Evolutionary conservation across 1,140 invertebrate species (phyloP), one percentile per base, ranked within the genome.

Genomic region (Atta texana): DNA sequence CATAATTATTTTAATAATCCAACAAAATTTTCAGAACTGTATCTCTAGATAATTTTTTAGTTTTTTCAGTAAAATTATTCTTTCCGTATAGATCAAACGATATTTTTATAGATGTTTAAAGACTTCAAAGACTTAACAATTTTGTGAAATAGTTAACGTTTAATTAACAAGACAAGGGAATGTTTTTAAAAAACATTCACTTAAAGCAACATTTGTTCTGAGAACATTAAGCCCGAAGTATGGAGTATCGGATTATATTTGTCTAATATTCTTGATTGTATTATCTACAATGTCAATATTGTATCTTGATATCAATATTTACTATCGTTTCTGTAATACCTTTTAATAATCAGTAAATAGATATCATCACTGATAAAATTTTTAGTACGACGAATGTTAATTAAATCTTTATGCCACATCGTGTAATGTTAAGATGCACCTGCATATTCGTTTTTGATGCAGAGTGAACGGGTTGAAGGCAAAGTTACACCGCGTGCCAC

Each of bases 401-500:
- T 16, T 4, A 39, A 44, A 16, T 39, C 39, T 49, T 82, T 59
- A 14, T 39, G 18, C 18, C 59, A 49, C 24, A 59, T 39, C 57
- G 24, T 66, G 34, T 24, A 64, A 61, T 18, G 28, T 59, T 6
- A 12, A 34, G 55, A 51, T 69, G 51, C 77, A 81, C 55, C 68
- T 81, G 85, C 68, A 51, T 69, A 8, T 18, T 53, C 80, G 14
- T 59, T 39, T 18, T 3, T 6, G 21, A 28, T 21, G 16, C n/a
- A 21, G 34, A 51, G 21, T 66, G 72, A 78, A 34, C 39, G 77
- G 39, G 76, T 28, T 69, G 59, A 77, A 74, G 66, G 75, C 84
- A 64, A 85, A 89, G 64, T 87, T 80, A 84, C 86, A 84, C 86
- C 71, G 72, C 71, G 89, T 44, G 16, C 74, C 55, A 21, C 24